Percentiles rank a stretch among this genome's conserved stretches.
phyloP scores from a whole-genome alignment of 2,797 vertebrate genomes.

The Crenichthys baileyi region DNA sequence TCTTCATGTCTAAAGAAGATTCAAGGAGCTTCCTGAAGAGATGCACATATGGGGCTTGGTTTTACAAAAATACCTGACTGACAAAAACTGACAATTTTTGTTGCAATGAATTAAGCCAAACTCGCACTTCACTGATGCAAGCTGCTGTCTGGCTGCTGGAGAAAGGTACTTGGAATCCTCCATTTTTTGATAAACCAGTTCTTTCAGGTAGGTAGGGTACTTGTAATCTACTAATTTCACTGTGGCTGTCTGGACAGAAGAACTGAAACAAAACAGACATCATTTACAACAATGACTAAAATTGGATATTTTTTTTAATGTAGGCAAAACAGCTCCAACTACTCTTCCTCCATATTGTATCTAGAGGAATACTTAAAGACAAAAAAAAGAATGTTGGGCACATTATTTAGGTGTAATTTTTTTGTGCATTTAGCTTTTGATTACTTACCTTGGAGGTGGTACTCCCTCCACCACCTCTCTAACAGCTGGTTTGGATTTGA shows the following conservation, averaged over 20 bases:
- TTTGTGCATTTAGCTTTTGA: not conserved
- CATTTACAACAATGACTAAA: not conserved
- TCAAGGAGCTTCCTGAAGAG: slow-evolving; percentile 75
- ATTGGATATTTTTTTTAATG: not conserved
- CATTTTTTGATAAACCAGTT: slow-evolving; percentile 57
- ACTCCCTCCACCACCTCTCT: slow-evolving; percentile 78
- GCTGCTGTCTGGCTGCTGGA: slow-evolving; percentile 41
- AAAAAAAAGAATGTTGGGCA: not conserved
- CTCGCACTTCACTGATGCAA: slow-evolving; percentile 69
- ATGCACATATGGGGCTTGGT: slow-evolving; percentile 6
- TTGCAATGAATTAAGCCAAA: not conserved
- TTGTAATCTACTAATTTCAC: slow-evolving; percentile 54
- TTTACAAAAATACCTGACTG: not conserved
- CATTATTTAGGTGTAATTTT: not conserved
- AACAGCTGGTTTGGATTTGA: slow-evolving; percentile 45
- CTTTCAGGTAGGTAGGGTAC: slow-evolving; percentile 63
- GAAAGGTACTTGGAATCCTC: slow-evolving; percentile 59
- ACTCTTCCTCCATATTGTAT: not conserved
- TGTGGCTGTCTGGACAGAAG: slow-evolving; percentile 13
- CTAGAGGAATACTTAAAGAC: not conserved
- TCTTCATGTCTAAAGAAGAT: slow-evolving; percentile 75
- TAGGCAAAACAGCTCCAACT: not conserved
- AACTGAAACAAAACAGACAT: slow-evolving; percentile 42
- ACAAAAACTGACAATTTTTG: not conserved
- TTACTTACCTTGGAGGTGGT: slow-evolving; percentile 77